These are phyloP conservation scores for Protonibea diacanthus DNA, from an alignment of 2,797 vertebrate genomes.

Conservation along the genomic window DNA sequence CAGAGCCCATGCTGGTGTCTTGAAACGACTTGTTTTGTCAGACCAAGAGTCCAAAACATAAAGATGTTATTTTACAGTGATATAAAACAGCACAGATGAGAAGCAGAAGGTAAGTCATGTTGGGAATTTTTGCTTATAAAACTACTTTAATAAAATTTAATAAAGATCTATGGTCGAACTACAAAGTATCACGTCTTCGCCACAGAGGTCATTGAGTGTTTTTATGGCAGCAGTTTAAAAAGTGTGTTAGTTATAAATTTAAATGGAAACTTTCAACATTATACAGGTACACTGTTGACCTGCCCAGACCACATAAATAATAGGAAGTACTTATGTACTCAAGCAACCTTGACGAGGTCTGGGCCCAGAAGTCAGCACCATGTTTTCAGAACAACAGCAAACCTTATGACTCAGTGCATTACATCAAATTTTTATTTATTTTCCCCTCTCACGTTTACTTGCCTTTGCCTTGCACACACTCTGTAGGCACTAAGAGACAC, in stretches of 20 bases:
- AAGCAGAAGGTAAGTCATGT: background rate
- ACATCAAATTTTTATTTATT: conserved; percentile 63
- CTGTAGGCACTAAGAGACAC: conserved; percentile 55
- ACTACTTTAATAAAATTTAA: background rate
- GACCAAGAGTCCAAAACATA: background rate
- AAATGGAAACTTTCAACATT: conserved; percentile 52
- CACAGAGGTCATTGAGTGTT: conserved; percentile 32
- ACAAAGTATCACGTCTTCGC: conserved; percentile 11
- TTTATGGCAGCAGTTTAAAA: conserved; percentile 45
- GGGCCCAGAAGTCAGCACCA: conserved; percentile 73
- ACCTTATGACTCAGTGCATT: conserved; percentile 67
- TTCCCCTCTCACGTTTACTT: conserved; percentile 44
- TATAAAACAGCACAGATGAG: background rate
- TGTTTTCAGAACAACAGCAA: conserved; percentile 74
- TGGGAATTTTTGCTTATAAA: background rate
- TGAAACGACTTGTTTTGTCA: background rate
- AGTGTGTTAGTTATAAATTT: conserved; percentile 44
- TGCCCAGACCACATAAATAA: conserved; percentile 69
- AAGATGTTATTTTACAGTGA: background rate
- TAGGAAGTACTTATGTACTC: conserved; percentile 77
- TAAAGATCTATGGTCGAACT: conserved; percentile 13
- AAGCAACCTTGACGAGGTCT: conserved; percentile 69
- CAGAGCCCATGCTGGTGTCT: background rate
- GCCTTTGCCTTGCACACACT: conserved; percentile 54
- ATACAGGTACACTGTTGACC: conserved; percentile 60